Conservation (phyloP, 2,888 invertebrate genomes). For the Drosophila koepferae region DNA sequence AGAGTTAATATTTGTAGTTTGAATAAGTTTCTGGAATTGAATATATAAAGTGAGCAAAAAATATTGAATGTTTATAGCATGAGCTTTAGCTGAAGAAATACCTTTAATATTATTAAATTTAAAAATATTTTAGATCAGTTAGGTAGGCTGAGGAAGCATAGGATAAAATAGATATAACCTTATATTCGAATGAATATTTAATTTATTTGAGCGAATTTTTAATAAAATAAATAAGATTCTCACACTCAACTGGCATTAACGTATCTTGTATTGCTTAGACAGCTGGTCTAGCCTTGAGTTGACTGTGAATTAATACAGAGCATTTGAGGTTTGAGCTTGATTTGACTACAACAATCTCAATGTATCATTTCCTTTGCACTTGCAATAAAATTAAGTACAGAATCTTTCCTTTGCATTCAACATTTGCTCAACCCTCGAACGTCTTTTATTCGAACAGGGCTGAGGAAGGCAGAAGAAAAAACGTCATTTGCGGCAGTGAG, state of each 20-base stretch:
- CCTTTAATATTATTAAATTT: background rate
- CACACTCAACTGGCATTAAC: background rate
- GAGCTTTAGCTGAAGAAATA: background rate
- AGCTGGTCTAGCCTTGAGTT: background rate
- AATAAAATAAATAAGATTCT: too few relatives aligned
- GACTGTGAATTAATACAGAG: background rate
- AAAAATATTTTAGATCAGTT: background rate
- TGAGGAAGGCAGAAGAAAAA: background rate
- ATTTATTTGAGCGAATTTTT: too few relatives aligned
- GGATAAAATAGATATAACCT: too few relatives aligned
- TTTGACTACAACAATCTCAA: conserved; percentile 1
- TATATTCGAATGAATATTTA: background rate
- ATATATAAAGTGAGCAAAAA: background rate
- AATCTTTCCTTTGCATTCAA: background rate
- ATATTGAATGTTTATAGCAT: background rate
- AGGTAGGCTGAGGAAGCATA: too few relatives aligned
- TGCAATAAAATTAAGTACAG: background rate
- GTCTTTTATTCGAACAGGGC: background rate
- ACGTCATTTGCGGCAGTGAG: conserved; percentile 15
- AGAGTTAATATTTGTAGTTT: conserved; percentile 2
- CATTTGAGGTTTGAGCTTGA: conserved; percentile 4
- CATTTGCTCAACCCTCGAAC: background rate
- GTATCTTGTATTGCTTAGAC: too few relatives aligned
- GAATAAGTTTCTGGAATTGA: background rate
- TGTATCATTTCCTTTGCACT: background rate